Conservation (phyloP, 1,140 invertebrate genomes). For the Drosophila arizonae region DNA sequence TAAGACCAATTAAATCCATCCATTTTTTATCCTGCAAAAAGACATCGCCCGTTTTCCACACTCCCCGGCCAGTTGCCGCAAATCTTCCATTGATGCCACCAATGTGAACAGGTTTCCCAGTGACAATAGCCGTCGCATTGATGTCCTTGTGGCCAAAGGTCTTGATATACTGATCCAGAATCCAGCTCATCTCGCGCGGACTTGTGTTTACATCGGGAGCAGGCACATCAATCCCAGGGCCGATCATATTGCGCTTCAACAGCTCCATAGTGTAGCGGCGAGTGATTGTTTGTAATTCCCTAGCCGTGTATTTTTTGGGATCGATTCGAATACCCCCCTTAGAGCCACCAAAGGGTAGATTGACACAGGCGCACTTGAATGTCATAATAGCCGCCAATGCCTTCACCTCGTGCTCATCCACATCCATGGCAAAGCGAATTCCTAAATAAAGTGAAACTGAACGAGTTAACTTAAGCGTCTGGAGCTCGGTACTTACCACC, state of each 20-base stretch:
- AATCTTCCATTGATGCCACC: constrained; percentile 91
- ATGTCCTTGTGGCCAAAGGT: constrained; percentile 91
- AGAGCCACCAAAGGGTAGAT: constrained; percentile 91
- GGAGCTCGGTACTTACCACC: constrained; percentile 85
- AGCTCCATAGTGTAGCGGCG: constrained; percentile 92
- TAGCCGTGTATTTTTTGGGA: constrained; percentile 89
- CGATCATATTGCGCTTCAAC: constrained; percentile 94
- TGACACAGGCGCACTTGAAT: constrained; percentile 91
- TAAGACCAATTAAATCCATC: constrained; percentile 89
- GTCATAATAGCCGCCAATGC: constrained; percentile 95
- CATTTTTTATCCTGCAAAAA: constrained; percentile 91
- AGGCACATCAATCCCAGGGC: constrained; percentile 92
- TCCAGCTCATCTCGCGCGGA: constrained; percentile 92
- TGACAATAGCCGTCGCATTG: constrained; percentile 92
- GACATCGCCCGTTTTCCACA: constrained; percentile 91
- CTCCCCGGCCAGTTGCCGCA: constrained; percentile 93
- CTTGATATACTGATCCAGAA: constrained; percentile 92
- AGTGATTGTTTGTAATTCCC: constrained; percentile 94
- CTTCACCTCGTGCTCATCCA: constrained; percentile 90
- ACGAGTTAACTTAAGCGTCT: neutral
- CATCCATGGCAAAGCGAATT: constrained; percentile 89
- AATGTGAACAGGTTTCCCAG: constrained; percentile 90
- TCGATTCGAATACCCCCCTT: constrained; percentile 94
- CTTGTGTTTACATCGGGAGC: constrained; percentile 93
- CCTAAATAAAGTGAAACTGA: constrained; percentile 83